Evolutionary conservation across 2,797 vertebrate species (phyloP).

Genomic region (Pipistrellus kuhlii): DNA sequence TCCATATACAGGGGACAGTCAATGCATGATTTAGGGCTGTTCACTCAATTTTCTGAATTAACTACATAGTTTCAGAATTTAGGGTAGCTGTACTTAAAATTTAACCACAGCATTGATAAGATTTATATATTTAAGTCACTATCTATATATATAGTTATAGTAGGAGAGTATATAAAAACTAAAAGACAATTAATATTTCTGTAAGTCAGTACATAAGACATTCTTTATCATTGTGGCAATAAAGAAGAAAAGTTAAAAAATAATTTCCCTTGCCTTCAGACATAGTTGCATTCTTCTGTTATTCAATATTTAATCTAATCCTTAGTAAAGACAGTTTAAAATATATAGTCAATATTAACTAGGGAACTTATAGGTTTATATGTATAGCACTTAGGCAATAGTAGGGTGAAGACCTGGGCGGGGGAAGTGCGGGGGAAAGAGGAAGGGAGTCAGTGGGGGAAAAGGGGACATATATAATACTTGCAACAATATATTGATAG

Average conservation of each 20-base stretch:
- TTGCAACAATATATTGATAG: no score
- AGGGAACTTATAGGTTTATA: no score
- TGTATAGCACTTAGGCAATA: no score
- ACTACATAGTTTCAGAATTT: constrained; percentile 17
- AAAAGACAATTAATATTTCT: constrained; percentile 28
- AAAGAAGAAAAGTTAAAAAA: constrained; percentile 49
- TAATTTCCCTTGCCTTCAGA: not conserved
- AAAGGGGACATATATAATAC: no score
- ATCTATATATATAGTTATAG: not conserved
- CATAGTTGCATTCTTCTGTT: constrained; percentile 42
- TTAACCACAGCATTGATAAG: constrained; percentile 19
- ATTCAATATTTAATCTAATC: not conserved
- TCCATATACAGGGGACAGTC: not conserved
- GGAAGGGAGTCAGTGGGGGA: no score
- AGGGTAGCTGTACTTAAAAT: constrained; percentile 48
- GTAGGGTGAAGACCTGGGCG: no score
- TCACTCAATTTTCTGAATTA: not conserved
- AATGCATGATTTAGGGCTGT: not conserved
- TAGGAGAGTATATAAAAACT: not conserved
- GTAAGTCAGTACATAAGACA: not conserved
- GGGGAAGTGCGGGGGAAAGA: no score
- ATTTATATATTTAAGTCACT: not conserved
- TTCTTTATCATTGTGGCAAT: not conserved
- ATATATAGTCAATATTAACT: not conserved
- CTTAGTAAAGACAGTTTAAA: constrained; percentile 61